A percentile compares a stretch with the other conserved stretches of the same genome.
Evolutionary conservation across 2,797 vertebrate genomes (phyloP).

Genomic region (Strix occidentalis): DNA sequence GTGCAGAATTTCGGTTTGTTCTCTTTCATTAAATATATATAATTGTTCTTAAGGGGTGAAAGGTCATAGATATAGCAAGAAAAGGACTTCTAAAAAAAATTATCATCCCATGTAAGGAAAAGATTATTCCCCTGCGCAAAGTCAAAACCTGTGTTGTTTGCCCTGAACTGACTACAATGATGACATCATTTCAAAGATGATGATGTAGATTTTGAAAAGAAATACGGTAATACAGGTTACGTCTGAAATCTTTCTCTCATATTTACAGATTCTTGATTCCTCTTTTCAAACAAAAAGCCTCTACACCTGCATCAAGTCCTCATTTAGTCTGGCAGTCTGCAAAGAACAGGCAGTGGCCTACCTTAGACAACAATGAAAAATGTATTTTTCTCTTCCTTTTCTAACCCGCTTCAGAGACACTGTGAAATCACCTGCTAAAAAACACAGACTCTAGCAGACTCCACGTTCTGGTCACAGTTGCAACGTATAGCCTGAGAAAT

Average conservation of each 20-base stretch:
- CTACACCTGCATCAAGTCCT: not conserved
- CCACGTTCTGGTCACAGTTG: not conserved
- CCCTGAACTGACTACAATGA: not conserved
- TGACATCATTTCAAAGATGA: not conserved
- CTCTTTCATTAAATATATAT: not conserved
- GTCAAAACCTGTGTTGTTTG: not conserved
- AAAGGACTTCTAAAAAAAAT: not conserved
- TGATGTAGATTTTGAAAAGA: not conserved
- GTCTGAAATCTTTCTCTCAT: not conserved
- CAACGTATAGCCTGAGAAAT: not conserved
- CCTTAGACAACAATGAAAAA: not conserved
- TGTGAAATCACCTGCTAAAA: not conserved
- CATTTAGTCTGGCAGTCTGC: not conserved
- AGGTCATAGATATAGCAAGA: not conserved
- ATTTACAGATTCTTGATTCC: not conserved
- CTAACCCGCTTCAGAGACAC: not conserved
- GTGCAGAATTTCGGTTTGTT: constrained; percentile 1
- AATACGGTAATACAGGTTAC: not conserved
- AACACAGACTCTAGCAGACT: not conserved
- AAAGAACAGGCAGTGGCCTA: not conserved
- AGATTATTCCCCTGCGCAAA: not conserved
- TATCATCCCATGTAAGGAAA: not conserved
- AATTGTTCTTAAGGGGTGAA: not conserved
- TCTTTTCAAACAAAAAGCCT: not conserved
- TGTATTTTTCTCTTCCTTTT: not conserved